Evolutionary conservation across 1,140 invertebrate genomes (phyloP), one percentile per base, ranked within the genome.

Genomic region (Lepidurus couesii): DNA sequence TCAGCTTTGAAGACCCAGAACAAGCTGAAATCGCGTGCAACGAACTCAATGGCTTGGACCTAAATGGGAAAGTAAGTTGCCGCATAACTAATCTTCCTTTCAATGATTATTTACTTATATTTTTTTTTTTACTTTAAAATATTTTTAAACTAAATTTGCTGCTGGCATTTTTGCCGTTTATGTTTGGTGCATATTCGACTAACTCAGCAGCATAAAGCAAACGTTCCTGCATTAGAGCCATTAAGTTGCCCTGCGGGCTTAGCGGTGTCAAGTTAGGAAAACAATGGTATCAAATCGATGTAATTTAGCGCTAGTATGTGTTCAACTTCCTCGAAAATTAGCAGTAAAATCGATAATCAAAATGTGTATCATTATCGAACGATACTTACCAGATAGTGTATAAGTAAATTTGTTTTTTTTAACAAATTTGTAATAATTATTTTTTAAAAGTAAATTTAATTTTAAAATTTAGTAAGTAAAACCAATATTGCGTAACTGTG

Each of bases 1-100:
- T 99, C 77, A 96, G 96, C 47, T 99, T 96, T 87, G 96, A 99
- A 86, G 94, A 97, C 84, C 93, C 97, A 73, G 97, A 98, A 85
- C 91, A 92, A 80, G 98, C 98, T 76, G 97, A 99, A 85, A 90
- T 91, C 82, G 96, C 96, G 81, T 95, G 96, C 9, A 89, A 92
- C 75, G 95, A 95, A 53, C 85, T 98, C 21, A 97, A 98, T 86
- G 94, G 93, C 53, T 95, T 94, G 84, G 95, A 98, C 84, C 86
- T 95, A 78, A 87, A 90, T 45, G 93, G 95, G 82, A 84, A 88
- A 21, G 53, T 65, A 65, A 13, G 21, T 65, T 65, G 21, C 34
- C 13, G 1, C 53, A 16, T 21, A n/a, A 65, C 53, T 65, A 21
- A 21, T 10, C 2, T 10, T 47, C 45, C 0, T 16, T 5, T 47